Conservation (phyloP, 2,888 invertebrate species). For the Physocephala rufipes region DNA sequence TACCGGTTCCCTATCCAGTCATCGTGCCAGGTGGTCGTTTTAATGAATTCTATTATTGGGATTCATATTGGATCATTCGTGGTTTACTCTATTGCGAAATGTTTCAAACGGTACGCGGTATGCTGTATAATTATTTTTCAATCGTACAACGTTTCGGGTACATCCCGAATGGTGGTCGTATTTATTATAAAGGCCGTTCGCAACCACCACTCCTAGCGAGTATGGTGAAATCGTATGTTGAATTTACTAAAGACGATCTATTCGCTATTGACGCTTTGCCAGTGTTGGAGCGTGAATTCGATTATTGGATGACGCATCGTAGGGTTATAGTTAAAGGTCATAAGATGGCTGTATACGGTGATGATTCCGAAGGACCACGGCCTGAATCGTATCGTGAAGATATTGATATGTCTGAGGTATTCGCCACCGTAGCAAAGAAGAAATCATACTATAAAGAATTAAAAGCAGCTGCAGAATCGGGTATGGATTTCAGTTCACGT, state of each 20-base stretch:
- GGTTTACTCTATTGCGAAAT: constrained; percentile 88
- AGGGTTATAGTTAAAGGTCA: constrained; percentile 72
- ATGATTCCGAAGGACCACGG: constrained; percentile 80
- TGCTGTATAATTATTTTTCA: constrained; percentile 85
- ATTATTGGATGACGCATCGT: constrained; percentile 84
- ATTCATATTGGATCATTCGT: constrained; percentile 92
- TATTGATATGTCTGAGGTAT: constrained; percentile 69
- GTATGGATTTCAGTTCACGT: constrained; percentile 94
- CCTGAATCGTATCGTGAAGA: constrained; percentile 91
- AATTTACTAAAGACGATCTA: constrained; percentile 74
- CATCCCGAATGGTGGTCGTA: constrained; percentile 91
- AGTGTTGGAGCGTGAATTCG: constrained; percentile 79
- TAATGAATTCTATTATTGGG: constrained; percentile 93
- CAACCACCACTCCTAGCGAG: constrained; percentile 83
- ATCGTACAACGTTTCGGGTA: constrained; percentile 82
- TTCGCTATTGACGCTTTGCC: constrained; percentile 74
- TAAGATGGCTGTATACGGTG: constrained; percentile 78
- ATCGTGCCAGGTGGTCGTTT: constrained; percentile 93
- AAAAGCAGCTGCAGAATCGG: constrained; percentile 92
- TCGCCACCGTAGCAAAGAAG: constrained; percentile 69
- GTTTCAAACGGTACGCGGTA: constrained; percentile 79
- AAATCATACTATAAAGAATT: constrained; percentile 81
- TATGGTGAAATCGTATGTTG: constrained; percentile 83
- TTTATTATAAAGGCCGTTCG: constrained; percentile 85
- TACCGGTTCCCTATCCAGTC: constrained; percentile 85